Evolutionary conservation across 2,797 vertebrate genomes (phyloP).

Genomic region (Austrolebias charrua): DNA sequence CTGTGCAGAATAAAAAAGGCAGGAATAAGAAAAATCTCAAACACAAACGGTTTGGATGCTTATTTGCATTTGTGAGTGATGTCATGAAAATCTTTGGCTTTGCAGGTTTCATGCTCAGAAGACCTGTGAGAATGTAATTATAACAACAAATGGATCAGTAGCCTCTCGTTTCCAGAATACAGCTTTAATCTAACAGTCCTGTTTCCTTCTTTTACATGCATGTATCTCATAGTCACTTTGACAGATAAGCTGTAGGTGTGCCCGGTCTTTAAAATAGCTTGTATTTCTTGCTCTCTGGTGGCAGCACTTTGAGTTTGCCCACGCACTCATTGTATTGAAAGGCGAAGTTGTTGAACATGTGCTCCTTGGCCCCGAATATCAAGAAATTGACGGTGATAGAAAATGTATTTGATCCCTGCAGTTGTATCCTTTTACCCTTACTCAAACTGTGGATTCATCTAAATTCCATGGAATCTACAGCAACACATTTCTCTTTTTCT

Average conservation of each 20-base stretch:
- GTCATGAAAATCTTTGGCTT: conserved; percentile 50
- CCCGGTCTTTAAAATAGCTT: conserved; percentile 51
- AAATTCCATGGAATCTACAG: conserved; percentile 77
- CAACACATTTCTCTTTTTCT: conserved; percentile 72
- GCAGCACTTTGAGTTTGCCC: conserved; percentile 38
- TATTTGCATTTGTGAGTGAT: conserved; percentile 58
- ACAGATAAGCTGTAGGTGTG: conserved; percentile 54
- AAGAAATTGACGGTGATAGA: conserved; percentile 60
- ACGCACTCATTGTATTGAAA: conserved; percentile 59
- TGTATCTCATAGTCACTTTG: conserved; percentile 56
- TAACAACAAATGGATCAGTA: conserved; percentile 62
- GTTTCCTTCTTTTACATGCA: conserved; percentile 21
- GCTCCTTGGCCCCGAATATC: conserved; percentile 59
- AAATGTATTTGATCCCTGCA: conserved; percentile 65
- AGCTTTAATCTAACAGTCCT: conserved; percentile 54
- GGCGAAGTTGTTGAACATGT: conserved; percentile 50
- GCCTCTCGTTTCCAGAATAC: conserved; percentile 60
- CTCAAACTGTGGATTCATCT: conserved; percentile 79
- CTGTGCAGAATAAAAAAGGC: conserved; percentile 44
- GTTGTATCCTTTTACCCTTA: conserved; percentile 65
- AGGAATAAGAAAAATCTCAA: background rate
- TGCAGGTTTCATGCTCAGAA: conserved; percentile 47
- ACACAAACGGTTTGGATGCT: conserved; percentile 36
- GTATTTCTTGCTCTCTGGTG: conserved; percentile 37
- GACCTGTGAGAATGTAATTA: conserved; percentile 61